Base-by-base conservation (phyloP, 2,888 invertebrate genomes). In the Andrena fulva region DNA sequence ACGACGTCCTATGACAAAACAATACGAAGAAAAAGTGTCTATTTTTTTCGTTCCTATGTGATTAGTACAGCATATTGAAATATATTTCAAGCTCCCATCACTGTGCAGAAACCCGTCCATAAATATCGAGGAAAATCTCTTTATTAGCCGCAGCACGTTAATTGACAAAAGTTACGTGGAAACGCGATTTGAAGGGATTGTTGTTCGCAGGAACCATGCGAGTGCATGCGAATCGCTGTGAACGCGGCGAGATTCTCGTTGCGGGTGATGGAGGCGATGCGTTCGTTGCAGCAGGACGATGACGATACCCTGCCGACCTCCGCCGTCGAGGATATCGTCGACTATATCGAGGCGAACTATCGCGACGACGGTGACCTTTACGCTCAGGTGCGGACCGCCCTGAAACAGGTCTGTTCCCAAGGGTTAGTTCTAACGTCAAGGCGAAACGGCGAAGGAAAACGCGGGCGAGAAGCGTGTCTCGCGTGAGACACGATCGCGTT, bases 191-290 rank as follows among this genome's bases (percentile, higher is more conserved):
- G 12, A 42, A 27, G 16, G 27, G 12, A 16, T 2, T n/a, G 12
- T 16, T 52, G n/a, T 29, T 68, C 20, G 6, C 31, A 86, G 83
- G 29, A 10, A 54, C 1, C 52, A 0, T 73, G 70, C 27, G 70
- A 70, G 1, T 87, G 87, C 42, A 68, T 27, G 16, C 68, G 68
- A 7, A 84, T 80, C 7, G 85, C 89, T 0, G 86, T 86, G 16
- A 82, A 83, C 5, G 88, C 89, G 2, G 82, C 86, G 10, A 82
- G 91, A 64, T 91, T 91, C 70, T 89, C 90, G 1, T 16, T 91
- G 29, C 85, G 89, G 27, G 88, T 91, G 31, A 84, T 91, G 86
- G 91, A 91, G 56, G 91, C 91, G n/a, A 77, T 91, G 84, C 90
- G 90, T 1, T 85, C 67, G 33, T 33, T 91, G n/a, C 85, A 89